Conservation (phyloP, 2,888 invertebrate genomes). For the Pseudococcus jackbeardsleyi region DNA sequence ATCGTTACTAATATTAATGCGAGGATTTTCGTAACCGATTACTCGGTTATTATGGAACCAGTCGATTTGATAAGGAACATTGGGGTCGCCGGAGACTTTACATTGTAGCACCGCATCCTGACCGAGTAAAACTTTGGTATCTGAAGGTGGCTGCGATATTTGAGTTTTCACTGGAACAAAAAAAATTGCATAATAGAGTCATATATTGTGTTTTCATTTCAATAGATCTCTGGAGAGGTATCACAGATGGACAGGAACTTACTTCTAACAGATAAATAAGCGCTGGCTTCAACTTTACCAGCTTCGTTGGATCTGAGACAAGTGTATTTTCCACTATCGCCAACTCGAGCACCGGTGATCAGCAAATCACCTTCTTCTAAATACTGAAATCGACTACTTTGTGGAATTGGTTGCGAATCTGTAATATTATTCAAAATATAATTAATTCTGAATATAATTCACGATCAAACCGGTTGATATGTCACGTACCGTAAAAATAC, state of each 20-base stretch:
- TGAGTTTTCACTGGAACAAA: slow-evolving; percentile 84
- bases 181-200: too few relatives aligned
- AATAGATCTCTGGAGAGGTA: background rate
- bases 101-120: slow-evolving; percentile 94
- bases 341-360: slow-evolving; percentile 85
- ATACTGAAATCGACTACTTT: slow-evolving; percentile 85
- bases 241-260: slow-evolving; percentile 69
- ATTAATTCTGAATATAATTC: background rate
- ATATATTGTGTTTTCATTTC: background rate
- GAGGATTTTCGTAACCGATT: slow-evolving; percentile 74
- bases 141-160: slow-evolving; percentile 93
- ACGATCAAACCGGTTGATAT: background rate
- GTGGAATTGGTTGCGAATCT: slow-evolving; percentile 77
- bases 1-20: slow-evolving; percentile 82
- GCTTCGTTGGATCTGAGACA: slow-evolving; percentile 92
- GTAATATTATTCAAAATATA: slow-evolving; percentile 58
- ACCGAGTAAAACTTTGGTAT: slow-evolving; percentile 91
- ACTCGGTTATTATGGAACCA: slow-evolving; percentile 91
- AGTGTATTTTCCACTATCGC: slow-evolving; percentile 90
- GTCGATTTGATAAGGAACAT: slow-evolving; percentile 86
- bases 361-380: slow-evolving; percentile 89
- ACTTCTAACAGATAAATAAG: slow-evolving; percentile 87
- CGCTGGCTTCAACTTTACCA: slow-evolving; percentile 86
- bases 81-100: slow-evolving; percentile 92
- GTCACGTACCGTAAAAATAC: slow-evolving; percentile 87